Evolutionary conservation across 2,888 invertebrate genomes (phyloP), one percentile per base, ranked within the genome.

Genomic region (Drosophila buzzatii): DNA sequence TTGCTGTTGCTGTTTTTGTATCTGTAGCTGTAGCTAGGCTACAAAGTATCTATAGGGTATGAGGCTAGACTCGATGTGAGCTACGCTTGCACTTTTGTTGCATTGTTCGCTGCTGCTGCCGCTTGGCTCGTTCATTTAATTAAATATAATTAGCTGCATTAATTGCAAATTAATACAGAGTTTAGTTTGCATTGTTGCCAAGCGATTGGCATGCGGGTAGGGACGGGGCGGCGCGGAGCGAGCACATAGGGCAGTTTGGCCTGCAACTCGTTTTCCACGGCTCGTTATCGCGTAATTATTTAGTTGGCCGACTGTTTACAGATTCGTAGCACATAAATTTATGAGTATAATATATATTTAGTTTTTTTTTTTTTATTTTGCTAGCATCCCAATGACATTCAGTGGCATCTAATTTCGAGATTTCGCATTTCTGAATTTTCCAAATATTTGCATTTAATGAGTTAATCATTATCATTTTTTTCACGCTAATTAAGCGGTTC

Each of bases 111-210:
- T 51, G 77, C 14, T 51, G 77, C 57, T 51, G 77, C 57, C 70
- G 85, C 85, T 73, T 65, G 78, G 74, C 61, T 84, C 90, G 89
- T 85, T 87, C 87, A 85, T 89, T 89, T 87, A 90, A 87, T 87
- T 87, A 87, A 89, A 87, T 90, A 82, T 87, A 87, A 87, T 87
- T 87, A 87, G 90, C 85, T 89, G 82, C 87, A 87, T 90, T 90
- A 87, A 87, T 87, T 89, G 89, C 83, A 89, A 89, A 90, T 90
- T 87, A 90, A 87, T 90, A 90, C 90, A 86, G 82, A 90, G 85
- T 81, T 90, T 89, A 83, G 74, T 75, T 83, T 68, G 71, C 73
- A 73, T 75, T 84, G 86, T 87, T 85, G 82, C 76, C 75, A 65
- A 59, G 76, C 45, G 45, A 65, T 45, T 58, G 66, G 49, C 42